phyloP scores from a whole-genome alignment of 2,888 invertebrate genomes.

The Drymonia ruficornis region DNA sequence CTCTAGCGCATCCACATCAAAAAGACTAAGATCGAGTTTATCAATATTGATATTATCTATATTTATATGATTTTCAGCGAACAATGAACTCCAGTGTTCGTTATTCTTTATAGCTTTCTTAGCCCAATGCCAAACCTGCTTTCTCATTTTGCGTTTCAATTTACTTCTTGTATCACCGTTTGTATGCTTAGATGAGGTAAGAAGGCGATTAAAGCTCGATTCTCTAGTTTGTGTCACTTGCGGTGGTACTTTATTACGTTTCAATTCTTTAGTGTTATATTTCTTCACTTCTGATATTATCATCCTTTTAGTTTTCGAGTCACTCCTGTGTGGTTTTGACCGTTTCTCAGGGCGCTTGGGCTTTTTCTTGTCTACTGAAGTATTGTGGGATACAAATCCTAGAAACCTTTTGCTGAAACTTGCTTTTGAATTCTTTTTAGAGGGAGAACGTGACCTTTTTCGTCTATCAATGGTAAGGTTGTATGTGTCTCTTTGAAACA shows the following conservation, averaged over 20 bases:
- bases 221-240: conserved; percentile 23
- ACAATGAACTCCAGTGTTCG: conserved; percentile 34
- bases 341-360: neutral
- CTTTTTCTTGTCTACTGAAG: no score
- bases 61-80: conserved; percentile 44
- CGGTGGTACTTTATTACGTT: conserved; percentile 6
- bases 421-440: neutral
- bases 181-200: conserved; percentile 1
- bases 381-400: neutral
- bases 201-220: conserved; percentile 4
- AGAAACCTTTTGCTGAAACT: neutral
- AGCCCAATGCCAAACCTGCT: conserved; percentile 45
- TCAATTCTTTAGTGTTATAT: conserved; percentile 24
- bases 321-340: conserved; percentile 18
- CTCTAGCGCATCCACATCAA: conserved; percentile 47
- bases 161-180: conserved; percentile 19
- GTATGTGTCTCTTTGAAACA: neutral
- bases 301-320: conserved; percentile 23
- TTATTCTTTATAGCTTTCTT: conserved; percentile 44
- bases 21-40: conserved; percentile 43
- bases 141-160: conserved; percentile 41
- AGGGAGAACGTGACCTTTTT: neutral
- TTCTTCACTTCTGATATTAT: conserved; percentile 28
- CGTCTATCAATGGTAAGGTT: neutral
- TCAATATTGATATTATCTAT: conserved; percentile 52